phyloP scores from a whole-genome alignment of 2,888 invertebrate species.

The Megamerina dolium region DNA sequence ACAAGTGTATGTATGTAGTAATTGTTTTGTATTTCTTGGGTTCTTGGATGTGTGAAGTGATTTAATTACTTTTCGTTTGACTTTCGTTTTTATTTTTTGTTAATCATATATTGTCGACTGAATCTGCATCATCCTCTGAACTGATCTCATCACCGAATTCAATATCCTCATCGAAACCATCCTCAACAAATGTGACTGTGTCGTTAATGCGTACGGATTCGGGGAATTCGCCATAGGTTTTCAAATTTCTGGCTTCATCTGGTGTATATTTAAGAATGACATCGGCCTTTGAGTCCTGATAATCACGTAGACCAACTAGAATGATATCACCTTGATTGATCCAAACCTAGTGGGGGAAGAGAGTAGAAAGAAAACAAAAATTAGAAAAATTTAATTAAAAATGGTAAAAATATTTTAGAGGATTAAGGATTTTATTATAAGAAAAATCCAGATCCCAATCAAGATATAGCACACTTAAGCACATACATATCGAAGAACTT shows the following conservation, averaged over 20 bases:
- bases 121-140: conserved; percentile 80
- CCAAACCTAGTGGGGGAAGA: conserved; percentile 64
- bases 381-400: conserved; percentile 5
- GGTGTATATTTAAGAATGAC: conserved; percentile 98
- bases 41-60: too few species aligned
- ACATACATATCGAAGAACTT: too few species aligned
- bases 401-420: conserved; percentile 2
- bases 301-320: conserved; percentile 93
- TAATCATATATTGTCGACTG: conserved; percentile 60
- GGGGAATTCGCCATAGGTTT: conserved; percentile 98
- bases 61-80: conserved; percentile 6
- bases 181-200: conserved; percentile 89
- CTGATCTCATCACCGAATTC: conserved; percentile 94
- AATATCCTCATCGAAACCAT: conserved; percentile 93
- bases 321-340: conserved; percentile 99
- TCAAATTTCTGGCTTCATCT: conserved; percentile 97
- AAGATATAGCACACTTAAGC: background rate
- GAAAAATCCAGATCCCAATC: too few species aligned
- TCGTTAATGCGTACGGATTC: conserved; percentile 97
- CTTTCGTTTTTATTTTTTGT: conserved; percentile 27
- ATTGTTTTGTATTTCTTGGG: too few species aligned
- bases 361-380: conserved; percentile 10
- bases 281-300: conserved; percentile 96
- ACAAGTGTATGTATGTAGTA: too few species aligned
- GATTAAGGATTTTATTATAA: too few species aligned